Percentiles rank a stretch among this genome's conserved stretches.
Conservation (phyloP, 2,888 invertebrate species). For the Orthosia incerta region DNA sequence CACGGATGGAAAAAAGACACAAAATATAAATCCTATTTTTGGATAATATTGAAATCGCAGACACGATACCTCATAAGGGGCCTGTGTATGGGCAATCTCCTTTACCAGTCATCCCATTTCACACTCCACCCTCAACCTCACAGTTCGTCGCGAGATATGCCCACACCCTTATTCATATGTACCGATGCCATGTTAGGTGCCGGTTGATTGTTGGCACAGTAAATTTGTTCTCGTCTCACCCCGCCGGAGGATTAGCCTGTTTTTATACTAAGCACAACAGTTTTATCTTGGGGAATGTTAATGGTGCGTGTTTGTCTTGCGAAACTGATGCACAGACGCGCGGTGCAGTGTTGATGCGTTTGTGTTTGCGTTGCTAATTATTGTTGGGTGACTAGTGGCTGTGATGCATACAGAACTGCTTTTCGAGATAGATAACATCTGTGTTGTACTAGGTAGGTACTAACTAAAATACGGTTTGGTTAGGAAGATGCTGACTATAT, state of each 20-base stretch:
- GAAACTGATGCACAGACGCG: slow-evolving; percentile 69
- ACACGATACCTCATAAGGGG: no score
- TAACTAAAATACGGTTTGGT: background rate
- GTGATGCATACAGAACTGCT: slow-evolving; percentile 4
- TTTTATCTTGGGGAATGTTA: slow-evolving; percentile 83
- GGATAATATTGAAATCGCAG: no score
- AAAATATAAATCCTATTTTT: no score
- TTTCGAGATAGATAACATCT: background rate
- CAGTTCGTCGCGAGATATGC: slow-evolving; percentile 53
- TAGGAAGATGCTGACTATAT: background rate
- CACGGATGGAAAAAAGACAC: no score
- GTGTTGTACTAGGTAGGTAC: background rate
- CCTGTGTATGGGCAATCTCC: no score
- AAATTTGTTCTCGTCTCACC: slow-evolving; percentile 89
- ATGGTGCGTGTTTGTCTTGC: slow-evolving; percentile 80
- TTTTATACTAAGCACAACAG: slow-evolving; percentile 87
- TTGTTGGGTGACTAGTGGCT: background rate
- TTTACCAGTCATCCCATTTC: background rate
- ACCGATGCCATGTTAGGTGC: slow-evolving; percentile 84
- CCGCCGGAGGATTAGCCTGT: slow-evolving; percentile 87
- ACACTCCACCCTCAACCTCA: background rate
- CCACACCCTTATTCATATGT: slow-evolving; percentile 77
- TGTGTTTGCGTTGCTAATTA: slow-evolving; percentile 30
- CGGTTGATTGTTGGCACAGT: slow-evolving; percentile 87
- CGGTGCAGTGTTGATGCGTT: slow-evolving; percentile 43